These are phyloP conservation scores for Salvator merianae DNA, from an alignment of 2,113 vertebrate genomes.

Conservation along the genomic window DNA sequence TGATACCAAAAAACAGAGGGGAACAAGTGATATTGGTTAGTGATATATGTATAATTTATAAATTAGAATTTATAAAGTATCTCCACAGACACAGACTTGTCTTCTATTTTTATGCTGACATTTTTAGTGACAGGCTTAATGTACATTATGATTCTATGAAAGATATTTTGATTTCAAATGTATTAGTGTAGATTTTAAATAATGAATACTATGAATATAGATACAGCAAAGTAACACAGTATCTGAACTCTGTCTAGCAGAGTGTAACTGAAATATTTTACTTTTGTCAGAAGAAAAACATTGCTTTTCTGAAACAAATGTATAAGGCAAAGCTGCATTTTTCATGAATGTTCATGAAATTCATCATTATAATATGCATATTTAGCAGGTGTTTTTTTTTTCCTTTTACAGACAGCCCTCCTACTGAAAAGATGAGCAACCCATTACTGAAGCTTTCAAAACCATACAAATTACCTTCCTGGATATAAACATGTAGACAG, in stretches of 20 bases:
- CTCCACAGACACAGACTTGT: too few relatives aligned
- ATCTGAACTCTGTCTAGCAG: neutral
- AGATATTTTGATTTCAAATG: neutral
- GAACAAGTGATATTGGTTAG: too few relatives aligned
- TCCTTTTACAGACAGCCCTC: slow-evolving; percentile 37
- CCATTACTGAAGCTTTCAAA: slow-evolving; percentile 52
- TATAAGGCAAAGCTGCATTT: neutral
- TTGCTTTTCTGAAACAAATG: neutral
- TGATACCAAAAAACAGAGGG: too few relatives aligned
- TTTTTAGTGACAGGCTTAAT: neutral
- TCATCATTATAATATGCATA: slow-evolving; percentile 5
- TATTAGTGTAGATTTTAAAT: too few relatives aligned
- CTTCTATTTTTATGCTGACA: too few relatives aligned
- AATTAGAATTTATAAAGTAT: too few relatives aligned
- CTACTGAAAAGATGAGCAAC: slow-evolving; percentile 37
- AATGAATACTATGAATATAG: neutral
- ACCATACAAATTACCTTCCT: slow-evolving; percentile 49
- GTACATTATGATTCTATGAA: neutral
- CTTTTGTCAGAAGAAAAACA: neutral
- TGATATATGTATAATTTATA: too few relatives aligned
- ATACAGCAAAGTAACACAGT: neutral
- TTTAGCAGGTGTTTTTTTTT: slow-evolving; percentile 22
- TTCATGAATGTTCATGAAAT: slow-evolving; percentile 12
- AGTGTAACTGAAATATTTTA: neutral
- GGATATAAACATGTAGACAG: slow-evolving; percentile 48